Conservation (phyloP, 2,888 invertebrate genomes). For the Zaprionus bogoriensis region DNA sequence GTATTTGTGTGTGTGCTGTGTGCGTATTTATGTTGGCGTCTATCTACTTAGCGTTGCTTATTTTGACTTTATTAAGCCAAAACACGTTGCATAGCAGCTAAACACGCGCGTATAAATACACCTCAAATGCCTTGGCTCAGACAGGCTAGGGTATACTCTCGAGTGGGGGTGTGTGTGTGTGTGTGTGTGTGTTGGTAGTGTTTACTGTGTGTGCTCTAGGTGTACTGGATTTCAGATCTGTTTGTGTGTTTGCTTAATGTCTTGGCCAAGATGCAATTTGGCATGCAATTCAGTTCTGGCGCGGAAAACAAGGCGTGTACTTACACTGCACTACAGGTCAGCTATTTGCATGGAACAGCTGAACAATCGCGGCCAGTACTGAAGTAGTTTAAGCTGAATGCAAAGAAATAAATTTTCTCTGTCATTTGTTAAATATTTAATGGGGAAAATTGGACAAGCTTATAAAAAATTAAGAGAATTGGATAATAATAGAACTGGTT, state of each 20-base stretch:
- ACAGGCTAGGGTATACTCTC: not conserved
- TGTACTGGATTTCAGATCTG: constrained; percentile 7
- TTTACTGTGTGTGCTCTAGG: not conserved
- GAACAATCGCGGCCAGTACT: too few species aligned
- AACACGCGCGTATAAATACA: constrained; percentile 67
- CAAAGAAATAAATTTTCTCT: too few species aligned
- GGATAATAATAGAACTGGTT: too few species aligned
- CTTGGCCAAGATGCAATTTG: constrained; percentile 38
- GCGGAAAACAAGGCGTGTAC: not conserved
- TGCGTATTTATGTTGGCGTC: constrained; percentile 60
- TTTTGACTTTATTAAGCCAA: constrained; percentile 77
- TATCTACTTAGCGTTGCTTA: constrained; percentile 72
- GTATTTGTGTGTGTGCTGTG: constrained; percentile 9
- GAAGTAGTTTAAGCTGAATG: too few species aligned
- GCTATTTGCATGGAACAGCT: not conserved
- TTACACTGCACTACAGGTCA: not conserved
- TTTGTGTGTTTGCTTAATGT: constrained; percentile 34
- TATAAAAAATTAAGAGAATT: too few species aligned
- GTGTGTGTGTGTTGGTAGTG: not conserved
- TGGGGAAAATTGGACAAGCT: too few species aligned
- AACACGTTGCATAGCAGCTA: constrained; percentile 73
- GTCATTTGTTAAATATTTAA: too few species aligned
- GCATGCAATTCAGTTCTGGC: constrained; percentile 25
- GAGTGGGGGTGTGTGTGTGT: not conserved
- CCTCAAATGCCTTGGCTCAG: constrained; percentile 13